Base-by-base conservation (phyloP, 2,797 vertebrate species). In the Semotilus atromaculatus region DNA sequence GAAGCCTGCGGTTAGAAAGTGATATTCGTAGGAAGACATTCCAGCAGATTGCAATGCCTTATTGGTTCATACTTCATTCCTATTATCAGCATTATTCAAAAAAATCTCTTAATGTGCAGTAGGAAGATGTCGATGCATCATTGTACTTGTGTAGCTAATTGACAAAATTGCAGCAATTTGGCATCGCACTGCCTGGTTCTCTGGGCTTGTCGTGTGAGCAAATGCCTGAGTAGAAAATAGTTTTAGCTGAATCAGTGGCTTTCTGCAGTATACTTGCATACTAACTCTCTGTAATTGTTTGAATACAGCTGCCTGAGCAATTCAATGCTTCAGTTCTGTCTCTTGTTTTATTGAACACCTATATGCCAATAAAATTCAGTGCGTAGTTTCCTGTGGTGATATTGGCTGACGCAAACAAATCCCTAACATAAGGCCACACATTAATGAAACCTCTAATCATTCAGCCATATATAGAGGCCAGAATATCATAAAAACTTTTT, bases 151-250 rank as follows among this genome's bases (percentile, higher is more conserved):
- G 73, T 60, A 45, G 66, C 38, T 62, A 48, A 78, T 60, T 70
- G 36, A 29, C 26, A 45, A 58, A 70, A 78, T 48, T 79, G 21
- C 40, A 48, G 75, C 75, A 72, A 36, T 82, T 36, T 82, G 58
- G 40, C 36, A 34, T 82, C 2, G 55, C 40, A 83, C 36, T 31
- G 34, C 16, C 62, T 76, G 48, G n/a, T 83, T 71, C 29, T 84
- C 67, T 70, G 21, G 45, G 26, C 34, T 78, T 84, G 51, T 84
- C 26, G 13, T 70, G 38, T n/a, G 48, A 78, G 74, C 74, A 78
- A 77, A 84, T 84, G 34, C 48, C 51, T n/a, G 23, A 48, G 66
- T 84, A 60, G 48, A 58, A 79, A 79, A 84, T 60, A 48, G 67
- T 53, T 78, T 6, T 40, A 60, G 19, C 34, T 40, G n/a, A 43